phyloP scores from a whole-genome alignment of 1,140 invertebrate genomes.

The Formica exsecta region DNA sequence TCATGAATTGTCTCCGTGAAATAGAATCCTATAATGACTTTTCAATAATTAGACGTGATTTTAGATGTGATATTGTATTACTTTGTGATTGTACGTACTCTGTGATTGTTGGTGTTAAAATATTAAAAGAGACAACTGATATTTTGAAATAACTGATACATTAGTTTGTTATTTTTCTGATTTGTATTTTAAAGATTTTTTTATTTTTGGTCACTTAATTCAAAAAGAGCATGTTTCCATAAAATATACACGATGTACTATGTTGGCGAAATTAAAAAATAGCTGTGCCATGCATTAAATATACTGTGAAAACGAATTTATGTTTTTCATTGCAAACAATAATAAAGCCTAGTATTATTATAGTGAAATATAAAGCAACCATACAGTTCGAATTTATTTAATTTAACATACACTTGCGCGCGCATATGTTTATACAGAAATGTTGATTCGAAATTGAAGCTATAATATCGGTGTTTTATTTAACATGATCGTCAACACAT shows the following conservation, averaged over 20 bases:
- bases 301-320: background rate
- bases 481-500: background rate
- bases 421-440: background rate
- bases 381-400: constrained; percentile 6
- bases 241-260: background rate
- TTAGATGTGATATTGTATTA: background rate
- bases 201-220: background rate
- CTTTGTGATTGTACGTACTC: too few relatives aligned
- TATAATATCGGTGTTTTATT: constrained; percentile 8
- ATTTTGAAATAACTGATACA: background rate
- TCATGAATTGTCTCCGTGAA: background rate
- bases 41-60: background rate
- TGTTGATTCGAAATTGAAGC: background rate
- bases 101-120: background rate
- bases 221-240: background rate
- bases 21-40: background rate
- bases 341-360: background rate
- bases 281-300: constrained; percentile 5
- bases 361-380: background rate
- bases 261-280: constrained; percentile 13
- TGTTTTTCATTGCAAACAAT: background rate
- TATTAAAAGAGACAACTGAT: background rate
- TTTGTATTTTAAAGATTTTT: background rate
- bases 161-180: background rate
- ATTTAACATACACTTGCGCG: background rate